Percentiles rank a stretch among this genome's conserved stretches.
Evolutionary conservation across 2,113 vertebrate genomes (phyloP).

Genomic region (Fregetta grallaria): DNA sequence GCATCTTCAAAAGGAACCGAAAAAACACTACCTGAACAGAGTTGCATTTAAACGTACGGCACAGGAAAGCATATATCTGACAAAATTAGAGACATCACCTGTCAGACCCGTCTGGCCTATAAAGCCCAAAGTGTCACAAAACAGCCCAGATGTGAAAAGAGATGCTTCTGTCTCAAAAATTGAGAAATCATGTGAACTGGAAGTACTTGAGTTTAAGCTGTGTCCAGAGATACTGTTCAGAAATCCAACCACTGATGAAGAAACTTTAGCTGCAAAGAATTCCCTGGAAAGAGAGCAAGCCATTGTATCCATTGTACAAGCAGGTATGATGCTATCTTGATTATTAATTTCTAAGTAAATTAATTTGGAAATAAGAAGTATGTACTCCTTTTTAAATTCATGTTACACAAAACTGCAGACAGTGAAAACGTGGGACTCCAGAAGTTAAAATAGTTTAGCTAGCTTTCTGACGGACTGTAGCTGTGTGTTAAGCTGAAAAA

Average conservation of each 20-base stretch:
- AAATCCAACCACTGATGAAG: slow-evolving; percentile 1
- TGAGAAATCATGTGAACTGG: neutral
- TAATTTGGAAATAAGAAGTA: neutral
- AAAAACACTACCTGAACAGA: slow-evolving; percentile 74
- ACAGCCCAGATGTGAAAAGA: neutral
- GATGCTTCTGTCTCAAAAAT: neutral
- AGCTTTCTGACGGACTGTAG: neutral
- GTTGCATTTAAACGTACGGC: slow-evolving; percentile 67
- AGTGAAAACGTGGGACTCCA: neutral
- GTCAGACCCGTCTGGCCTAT: neutral
- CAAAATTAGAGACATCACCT: slow-evolving; percentile 62
- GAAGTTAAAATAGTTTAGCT: neutral
- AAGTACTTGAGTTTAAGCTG: slow-evolving; percentile 75
- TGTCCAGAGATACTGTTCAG: slow-evolving; percentile 73
- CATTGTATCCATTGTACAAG: too few species aligned
- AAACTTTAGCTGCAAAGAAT: neutral
- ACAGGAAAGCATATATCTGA: slow-evolving; percentile 70
- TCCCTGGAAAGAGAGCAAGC: slow-evolving; percentile 27
- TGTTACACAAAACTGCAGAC: neutral
- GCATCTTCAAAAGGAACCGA: slow-evolving; percentile 59
- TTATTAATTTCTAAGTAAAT: neutral
- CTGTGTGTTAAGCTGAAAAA: neutral
- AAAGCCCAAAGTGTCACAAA: neutral
- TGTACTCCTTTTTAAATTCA: neutral
- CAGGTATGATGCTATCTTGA: slow-evolving; percentile 59